A percentile compares a stretch with the other conserved stretches of the same genome.
phyloP scores from a whole-genome alignment of 2,888 invertebrate species.

The Tachina grossa region DNA sequence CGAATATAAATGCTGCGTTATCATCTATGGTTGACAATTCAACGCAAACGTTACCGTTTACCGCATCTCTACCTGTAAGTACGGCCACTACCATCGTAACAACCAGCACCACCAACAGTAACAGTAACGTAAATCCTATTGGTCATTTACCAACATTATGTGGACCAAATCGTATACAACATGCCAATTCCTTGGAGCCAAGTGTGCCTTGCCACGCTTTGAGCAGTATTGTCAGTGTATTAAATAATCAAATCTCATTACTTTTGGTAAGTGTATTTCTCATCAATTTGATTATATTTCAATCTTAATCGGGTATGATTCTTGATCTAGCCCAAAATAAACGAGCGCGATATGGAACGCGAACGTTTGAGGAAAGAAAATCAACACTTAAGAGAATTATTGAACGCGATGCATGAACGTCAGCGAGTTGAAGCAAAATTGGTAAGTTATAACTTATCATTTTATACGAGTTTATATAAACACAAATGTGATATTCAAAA shows the following conservation, averaged over 20 bases:
- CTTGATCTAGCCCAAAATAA: constrained; percentile 86
- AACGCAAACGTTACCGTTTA: constrained; percentile 74
- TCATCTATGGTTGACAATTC: constrained; percentile 75
- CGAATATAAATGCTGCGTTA: constrained; percentile 72
- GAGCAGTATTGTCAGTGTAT: constrained; percentile 86
- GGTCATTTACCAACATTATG: constrained; percentile 74
- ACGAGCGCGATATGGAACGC: constrained; percentile 89
- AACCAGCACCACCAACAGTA: constrained; percentile 2
- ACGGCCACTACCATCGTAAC: constrained; percentile 40
- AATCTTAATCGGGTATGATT: not conserved
- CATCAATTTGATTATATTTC: not conserved
- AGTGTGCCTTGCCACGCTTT: constrained; percentile 86
- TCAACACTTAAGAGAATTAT: constrained; percentile 88
- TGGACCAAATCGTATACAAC: constrained; percentile 83
- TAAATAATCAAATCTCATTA: constrained; percentile 87
- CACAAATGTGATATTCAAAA: no score
- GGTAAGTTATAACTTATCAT: constrained; percentile 72
- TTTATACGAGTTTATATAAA: not conserved
- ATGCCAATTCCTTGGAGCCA: constrained; percentile 83
- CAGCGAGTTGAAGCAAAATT: constrained; percentile 82
- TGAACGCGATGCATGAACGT: constrained; percentile 85
- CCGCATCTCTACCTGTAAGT: constrained; percentile 55
- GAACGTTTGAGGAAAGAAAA: constrained; percentile 89
- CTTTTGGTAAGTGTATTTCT: constrained; percentile 84
- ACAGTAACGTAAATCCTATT: constrained; percentile 54